A percentile compares a stretch with the other conserved stretches of the same genome.
These are phyloP conservation scores for Sebastes schlegelii DNA, from an alignment of 2,113 vertebrate genomes.

Conservation along the genomic window DNA sequence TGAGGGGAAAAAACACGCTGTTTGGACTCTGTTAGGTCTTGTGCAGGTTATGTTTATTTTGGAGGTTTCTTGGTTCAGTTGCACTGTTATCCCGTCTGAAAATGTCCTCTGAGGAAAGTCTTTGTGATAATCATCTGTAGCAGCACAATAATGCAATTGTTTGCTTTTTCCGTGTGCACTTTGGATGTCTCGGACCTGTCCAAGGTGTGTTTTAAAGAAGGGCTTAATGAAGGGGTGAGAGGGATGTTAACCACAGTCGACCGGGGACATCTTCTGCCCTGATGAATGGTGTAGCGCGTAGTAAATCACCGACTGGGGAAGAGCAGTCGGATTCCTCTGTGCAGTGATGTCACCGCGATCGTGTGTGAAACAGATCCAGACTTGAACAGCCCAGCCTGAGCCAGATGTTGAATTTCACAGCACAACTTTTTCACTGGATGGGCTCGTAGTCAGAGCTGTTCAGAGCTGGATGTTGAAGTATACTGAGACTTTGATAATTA, in stretches of 20 bases:
- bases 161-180: conserved; percentile 34
- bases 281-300: conserved; percentile 72
- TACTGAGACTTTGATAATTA: background rate
- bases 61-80: conserved; percentile 12
- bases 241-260: conserved; percentile 61
- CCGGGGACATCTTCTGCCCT: conserved; percentile 49
- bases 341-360: conserved; percentile 79
- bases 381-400: conserved; percentile 77
- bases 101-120: conserved; percentile 10
- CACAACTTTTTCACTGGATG: conserved; percentile 18
- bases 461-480: conserved; percentile 14
- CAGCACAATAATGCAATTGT: conserved; percentile 36
- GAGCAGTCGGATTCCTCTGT: conserved; percentile 79
- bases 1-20: background rate
- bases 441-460: conserved; percentile 24
- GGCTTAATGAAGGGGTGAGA: conserved; percentile 73
- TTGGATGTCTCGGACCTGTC: conserved; percentile 8
- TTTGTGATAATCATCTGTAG: conserved; percentile 36
- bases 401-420: conserved; percentile 81
- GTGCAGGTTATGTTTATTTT: conserved; percentile 20
- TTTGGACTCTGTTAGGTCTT: background rate
- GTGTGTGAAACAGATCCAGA: conserved; percentile 85
- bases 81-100: conserved; percentile 16
- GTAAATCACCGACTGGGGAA: conserved; percentile 79
- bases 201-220: conserved; percentile 54